Percentiles rank a stretch among this genome's conserved stretches.
Conservation (phyloP, 2,797 vertebrate species). For the Apogon hyalosoma region DNA sequence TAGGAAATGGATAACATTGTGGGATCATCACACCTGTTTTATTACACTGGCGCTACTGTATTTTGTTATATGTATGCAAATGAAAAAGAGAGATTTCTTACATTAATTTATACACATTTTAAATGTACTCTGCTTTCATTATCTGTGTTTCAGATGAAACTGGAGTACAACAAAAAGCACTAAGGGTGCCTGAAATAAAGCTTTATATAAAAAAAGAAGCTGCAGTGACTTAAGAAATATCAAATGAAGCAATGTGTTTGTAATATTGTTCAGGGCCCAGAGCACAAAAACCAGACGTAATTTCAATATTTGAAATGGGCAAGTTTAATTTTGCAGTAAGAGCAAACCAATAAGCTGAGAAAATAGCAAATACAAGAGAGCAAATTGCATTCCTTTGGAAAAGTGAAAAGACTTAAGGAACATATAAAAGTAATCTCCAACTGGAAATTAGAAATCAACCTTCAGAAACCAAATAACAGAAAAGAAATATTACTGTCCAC, state of each 20-base stretch:
- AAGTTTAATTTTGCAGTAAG: constrained; percentile 98
- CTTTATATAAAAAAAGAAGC: constrained; percentile 43
- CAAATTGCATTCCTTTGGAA: constrained; percentile 94
- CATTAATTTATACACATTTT: constrained; percentile 10
- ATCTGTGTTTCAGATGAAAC: constrained; percentile 30
- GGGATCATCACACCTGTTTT: constrained; percentile 11
- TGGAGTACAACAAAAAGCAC: constrained; percentile 34
- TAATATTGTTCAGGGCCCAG: constrained; percentile 94
- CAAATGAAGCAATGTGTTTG: constrained; percentile 77
- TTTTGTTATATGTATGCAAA: constrained; percentile 26
- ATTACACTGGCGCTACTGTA: not conserved
- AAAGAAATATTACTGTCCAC: constrained; percentile 99
- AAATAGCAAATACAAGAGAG: constrained; percentile 93
- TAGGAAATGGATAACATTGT: constrained; percentile 5
- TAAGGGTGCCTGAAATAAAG: constrained; percentile 65
- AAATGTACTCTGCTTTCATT: constrained; percentile 12
- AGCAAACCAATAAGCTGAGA: constrained; percentile 98
- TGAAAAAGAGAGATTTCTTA: constrained; percentile 5
- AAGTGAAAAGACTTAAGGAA: constrained; percentile 98
- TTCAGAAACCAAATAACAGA: constrained; percentile 98
- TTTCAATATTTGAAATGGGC: constrained; percentile 99
- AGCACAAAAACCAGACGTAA: constrained; percentile 93
- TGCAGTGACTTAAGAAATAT: constrained; percentile 82
- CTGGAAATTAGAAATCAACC: constrained; percentile 99
- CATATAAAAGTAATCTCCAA: constrained; percentile 99